A percentile compares a stretch with the other conserved stretches of the same genome.
Conservation (phyloP, 2,113 vertebrate species). For the Pavo muticus region DNA sequence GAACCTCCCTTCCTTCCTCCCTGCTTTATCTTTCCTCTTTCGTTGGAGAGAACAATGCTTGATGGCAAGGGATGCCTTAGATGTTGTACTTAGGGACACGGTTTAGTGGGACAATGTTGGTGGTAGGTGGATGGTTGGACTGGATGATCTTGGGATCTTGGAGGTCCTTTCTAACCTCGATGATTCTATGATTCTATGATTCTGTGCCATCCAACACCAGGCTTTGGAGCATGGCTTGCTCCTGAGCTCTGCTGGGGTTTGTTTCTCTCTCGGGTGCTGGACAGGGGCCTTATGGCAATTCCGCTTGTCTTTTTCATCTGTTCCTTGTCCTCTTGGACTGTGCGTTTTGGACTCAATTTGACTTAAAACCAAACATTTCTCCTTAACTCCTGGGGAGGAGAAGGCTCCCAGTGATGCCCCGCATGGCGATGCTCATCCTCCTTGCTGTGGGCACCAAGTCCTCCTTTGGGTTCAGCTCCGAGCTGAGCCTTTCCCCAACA, state of each 20-base stretch:
- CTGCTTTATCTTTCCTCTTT: background rate
- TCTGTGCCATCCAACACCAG: no score
- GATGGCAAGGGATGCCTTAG: background rate
- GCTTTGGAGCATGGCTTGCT: background rate
- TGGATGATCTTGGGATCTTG: no score
- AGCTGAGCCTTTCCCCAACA: background rate
- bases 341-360: background rate
- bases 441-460: rapidly evolving
- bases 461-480: rapidly evolving
- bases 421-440: rapidly evolving
- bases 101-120: no score
- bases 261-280: background rate
- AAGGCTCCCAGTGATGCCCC: rapidly evolving
- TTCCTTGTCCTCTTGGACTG: background rate
- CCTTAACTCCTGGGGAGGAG: background rate
- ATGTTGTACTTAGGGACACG: no score
- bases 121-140: no score
- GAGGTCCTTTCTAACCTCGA: no score
- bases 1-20: constrained; percentile 6
- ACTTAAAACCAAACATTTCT: background rate
- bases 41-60: background rate
- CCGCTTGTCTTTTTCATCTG: background rate
- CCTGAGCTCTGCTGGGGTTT: background rate
- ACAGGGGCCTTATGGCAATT: background rate
- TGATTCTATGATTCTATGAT: no score